These are phyloP conservation scores for Sanderia malayensis DNA, from an alignment of 30 jellyfish, hydroid and myxozoan species.

Conservation along the genomic window DNA sequence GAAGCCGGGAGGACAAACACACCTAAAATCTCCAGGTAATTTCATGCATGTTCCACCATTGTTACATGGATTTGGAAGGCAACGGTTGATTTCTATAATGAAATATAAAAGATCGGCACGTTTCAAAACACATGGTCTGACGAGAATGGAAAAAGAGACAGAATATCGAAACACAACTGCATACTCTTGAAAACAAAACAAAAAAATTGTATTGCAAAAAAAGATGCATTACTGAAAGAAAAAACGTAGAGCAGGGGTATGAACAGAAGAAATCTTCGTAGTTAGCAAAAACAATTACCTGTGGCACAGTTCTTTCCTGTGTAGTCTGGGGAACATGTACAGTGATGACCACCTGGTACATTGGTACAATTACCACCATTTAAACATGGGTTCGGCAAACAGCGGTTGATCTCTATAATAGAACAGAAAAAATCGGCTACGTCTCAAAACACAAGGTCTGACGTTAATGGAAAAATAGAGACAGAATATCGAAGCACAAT, in stretches of 20 bases:
- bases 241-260: too few species aligned
- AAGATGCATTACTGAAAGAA: too few species aligned
- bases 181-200: too few species aligned
- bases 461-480: not conserved
- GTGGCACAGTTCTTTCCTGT: conserved; percentile 28
- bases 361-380: not conserved
- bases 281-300: too few species aligned
- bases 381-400: not conserved
- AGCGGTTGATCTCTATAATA: not conserved
- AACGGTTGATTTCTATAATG: conserved; percentile 7
- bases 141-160: not conserved
- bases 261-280: too few species aligned
- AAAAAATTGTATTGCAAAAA: too few species aligned
- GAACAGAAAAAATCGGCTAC: not conserved
- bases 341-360: not conserved
- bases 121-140: not conserved
- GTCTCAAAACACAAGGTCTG: not conserved
- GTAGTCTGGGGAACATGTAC: conserved; percentile 24
- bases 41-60: conserved; percentile 20
- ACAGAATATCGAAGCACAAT: too few species aligned
- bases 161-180: not conserved
- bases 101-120: not conserved
- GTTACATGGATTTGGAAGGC: conserved; percentile 6
- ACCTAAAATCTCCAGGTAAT: not conserved
- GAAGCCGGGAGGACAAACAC: not conserved